A percentile compares a stretch with the other conserved stretches of the same genome.
Conservation (phyloP, 2,113 vertebrate species). For the Nibea albiflora region DNA sequence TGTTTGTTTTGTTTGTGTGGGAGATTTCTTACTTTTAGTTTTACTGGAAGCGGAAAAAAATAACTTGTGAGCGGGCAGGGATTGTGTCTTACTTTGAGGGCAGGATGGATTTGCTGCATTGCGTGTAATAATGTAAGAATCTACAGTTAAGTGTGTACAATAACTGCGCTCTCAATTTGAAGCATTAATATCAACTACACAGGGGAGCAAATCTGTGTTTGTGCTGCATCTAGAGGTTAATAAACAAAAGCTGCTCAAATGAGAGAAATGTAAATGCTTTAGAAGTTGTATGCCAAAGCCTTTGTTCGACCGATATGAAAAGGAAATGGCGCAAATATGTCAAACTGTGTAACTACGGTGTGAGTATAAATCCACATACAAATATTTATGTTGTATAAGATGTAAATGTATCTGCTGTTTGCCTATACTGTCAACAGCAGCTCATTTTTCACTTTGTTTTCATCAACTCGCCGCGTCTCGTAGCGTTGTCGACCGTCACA, state of each 20-base stretch:
- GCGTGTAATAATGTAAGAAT: not conserved
- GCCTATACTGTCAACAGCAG: conserved; percentile 40
- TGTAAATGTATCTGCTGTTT: conserved; percentile 55
- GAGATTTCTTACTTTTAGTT: not conserved
- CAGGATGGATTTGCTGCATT: conserved; percentile 17
- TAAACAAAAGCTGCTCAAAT: conserved; percentile 30
- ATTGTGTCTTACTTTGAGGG: not conserved
- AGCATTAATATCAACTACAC: conserved; percentile 11
- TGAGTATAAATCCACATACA: conserved; percentile 48
- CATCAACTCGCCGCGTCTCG: conserved; percentile 25
- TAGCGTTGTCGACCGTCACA: conserved; percentile 36
- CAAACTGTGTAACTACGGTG: conserved; percentile 49
- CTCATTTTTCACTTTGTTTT: conserved; percentile 2
- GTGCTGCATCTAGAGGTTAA: conserved; percentile 43
- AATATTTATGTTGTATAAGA: conserved; percentile 63
- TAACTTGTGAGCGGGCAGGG: not conserved
- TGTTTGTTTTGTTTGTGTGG: not conserved
- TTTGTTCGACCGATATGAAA: conserved; percentile 30
- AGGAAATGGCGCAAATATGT: conserved; percentile 59
- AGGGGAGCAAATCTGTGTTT: conserved; percentile 36
- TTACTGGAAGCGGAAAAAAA: conserved; percentile 20
- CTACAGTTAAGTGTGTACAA: conserved; percentile 1
- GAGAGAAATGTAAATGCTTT: conserved; percentile 50
- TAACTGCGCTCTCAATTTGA: conserved; percentile 27
- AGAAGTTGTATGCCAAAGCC: conserved; percentile 61